Conservation (phyloP, 2,113 vertebrate species). For the Dipodomys ordii region DNA sequence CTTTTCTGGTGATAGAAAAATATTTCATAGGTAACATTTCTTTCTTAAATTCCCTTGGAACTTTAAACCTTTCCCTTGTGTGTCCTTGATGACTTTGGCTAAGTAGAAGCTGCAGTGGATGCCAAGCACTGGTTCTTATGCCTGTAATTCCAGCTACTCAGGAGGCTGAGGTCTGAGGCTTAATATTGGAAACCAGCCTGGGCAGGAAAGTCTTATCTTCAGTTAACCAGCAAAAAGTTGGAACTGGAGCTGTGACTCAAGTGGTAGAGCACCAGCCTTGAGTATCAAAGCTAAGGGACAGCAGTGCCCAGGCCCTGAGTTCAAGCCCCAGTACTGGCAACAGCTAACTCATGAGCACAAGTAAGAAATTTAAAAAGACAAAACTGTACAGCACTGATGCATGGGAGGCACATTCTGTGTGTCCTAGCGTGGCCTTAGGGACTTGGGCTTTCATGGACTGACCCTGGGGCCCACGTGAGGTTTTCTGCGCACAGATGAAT, state of each 20-base stretch:
- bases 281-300: no score
- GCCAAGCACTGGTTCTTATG: no score
- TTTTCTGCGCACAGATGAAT: slow-evolving; percentile 49
- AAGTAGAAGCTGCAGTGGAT: not conserved
- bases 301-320: no score
- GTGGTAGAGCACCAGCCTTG: no score
- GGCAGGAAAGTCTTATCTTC: no score
- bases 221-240: no score
- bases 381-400: not conserved
- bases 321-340: no score
- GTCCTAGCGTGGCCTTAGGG: slow-evolving; percentile 24
- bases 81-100: not conserved
- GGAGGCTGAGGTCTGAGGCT: no score
- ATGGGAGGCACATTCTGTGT: slow-evolving; percentile 1
- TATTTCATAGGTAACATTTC: slow-evolving; percentile 39
- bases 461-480: slow-evolving; percentile 33
- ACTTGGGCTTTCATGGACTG: slow-evolving; percentile 5
- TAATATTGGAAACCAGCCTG: no score
- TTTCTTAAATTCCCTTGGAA: not conserved
- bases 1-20: not conserved
- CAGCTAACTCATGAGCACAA: no score
- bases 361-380: not conserved
- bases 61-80: not conserved
- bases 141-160: no score
- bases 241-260: no score